These are phyloP conservation scores for Trogon melanurus DNA, from an alignment of 2,113 vertebrate species.

Conservation along the genomic window DNA sequence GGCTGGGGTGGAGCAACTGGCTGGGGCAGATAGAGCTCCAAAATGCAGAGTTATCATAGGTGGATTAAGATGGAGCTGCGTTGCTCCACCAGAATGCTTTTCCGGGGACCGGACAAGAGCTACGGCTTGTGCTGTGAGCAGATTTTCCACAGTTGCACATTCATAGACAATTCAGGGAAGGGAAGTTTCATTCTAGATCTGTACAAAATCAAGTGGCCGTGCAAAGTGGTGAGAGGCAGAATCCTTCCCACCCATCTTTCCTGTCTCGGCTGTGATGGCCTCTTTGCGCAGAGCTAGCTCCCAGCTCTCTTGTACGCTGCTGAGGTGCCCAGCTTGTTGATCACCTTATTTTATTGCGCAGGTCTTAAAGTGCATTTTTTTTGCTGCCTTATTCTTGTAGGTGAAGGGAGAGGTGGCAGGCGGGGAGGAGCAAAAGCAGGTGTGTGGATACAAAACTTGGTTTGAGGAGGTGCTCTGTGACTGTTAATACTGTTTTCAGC, in stretches of 20 bases:
- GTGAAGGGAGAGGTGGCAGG: not conserved
- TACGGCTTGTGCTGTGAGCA: not conserved
- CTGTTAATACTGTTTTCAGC: not conserved
- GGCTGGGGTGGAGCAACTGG: not conserved
- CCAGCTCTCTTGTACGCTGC: not conserved
- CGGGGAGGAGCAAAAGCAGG: not conserved
- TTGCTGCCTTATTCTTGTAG: not conserved
- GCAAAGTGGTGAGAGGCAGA: not conserved
- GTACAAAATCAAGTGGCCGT: not conserved
- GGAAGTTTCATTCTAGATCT: not conserved
- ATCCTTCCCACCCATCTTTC: fast-evolving
- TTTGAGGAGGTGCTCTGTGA: not conserved
- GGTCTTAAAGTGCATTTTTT: not conserved
- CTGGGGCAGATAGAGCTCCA: not conserved
- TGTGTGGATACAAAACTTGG: not conserved
- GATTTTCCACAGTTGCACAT: not conserved
- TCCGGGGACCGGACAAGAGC: not conserved
- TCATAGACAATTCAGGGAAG: not conserved
- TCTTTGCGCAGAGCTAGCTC: not conserved
- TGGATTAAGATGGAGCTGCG: not conserved
- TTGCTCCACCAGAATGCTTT: not conserved
- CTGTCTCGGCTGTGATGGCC: not conserved
- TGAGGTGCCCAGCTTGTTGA: not conserved
- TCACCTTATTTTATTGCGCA: not conserved
- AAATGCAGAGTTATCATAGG: not conserved